Evolutionary conservation across 2,797 vertebrate species (phyloP), one percentile per base, ranked within the genome.

Genomic region (Mionectes olivaceus): DNA sequence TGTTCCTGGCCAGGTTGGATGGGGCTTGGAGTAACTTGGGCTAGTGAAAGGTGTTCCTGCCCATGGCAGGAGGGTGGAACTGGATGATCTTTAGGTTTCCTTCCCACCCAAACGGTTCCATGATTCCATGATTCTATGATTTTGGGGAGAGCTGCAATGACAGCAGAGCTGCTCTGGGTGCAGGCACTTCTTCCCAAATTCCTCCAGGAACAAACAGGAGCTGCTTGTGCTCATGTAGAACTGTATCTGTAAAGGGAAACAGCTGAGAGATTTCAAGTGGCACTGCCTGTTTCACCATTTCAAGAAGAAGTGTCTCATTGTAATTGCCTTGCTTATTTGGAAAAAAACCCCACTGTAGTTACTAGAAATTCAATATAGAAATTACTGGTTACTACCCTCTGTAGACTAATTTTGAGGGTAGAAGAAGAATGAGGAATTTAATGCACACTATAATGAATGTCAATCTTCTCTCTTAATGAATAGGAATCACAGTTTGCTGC

Each of bases 361-460:
- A 93, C 93, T 91, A 92, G 95, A 92, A 92, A 95, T 95, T 93
- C 95, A 94, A 90, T 96, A 89, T 90, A 37, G 44, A 87, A 94
- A 96, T 44, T 59, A 70, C 88, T 89, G 50, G 70, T 63, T 96
- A 90, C n/a, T 90, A 85, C 92, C 80, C 95, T 97, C 95, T 53
- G 79, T 89, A 95, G 95, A 83, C 93, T 95, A 91, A 96, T 97
- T 96, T 81, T 80, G 93, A 94, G 89, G 73, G 89, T 83, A 93
- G 91, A 85, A 80, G 87, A 94, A 92, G 77, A 91, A 95, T 83
- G 88, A 95, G 84, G 83, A 89, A 92, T 90, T 93, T 96, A 96
- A 95, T 95, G 89, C 89, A 75, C 52, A 44, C 86, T 83, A 81
- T 95, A 96, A 97, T 95, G 96, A 95, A 95, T 87, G 96, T 96